A percentile compares a stretch with the other conserved stretches of the same genome.
phyloP scores from a whole-genome alignment of 2,888 invertebrate species.

The Sussaba pulchella region DNA sequence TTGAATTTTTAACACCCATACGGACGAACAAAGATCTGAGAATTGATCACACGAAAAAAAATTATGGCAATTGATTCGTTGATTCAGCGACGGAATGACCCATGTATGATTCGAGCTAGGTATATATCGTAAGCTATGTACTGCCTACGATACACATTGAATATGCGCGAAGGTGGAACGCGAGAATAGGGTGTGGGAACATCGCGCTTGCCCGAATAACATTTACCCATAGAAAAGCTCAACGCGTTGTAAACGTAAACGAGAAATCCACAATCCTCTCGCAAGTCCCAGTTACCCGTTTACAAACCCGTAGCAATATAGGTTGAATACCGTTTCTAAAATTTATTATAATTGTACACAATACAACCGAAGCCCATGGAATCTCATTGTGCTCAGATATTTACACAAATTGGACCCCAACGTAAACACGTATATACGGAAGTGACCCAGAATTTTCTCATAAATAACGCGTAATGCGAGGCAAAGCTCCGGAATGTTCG shows the following conservation, averaged over 20 bases:
- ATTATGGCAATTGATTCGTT: too few relatives aligned
- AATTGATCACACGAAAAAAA: too few relatives aligned
- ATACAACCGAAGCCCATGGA: not conserved
- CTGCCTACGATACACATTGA: not conserved
- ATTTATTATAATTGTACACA: constrained; percentile 32
- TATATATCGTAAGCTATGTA: not conserved
- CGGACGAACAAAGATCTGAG: too few relatives aligned
- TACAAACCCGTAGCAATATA: not conserved
- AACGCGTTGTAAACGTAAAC: constrained; percentile 41
- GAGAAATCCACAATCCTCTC: constrained; percentile 40
- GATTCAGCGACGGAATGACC: not conserved
- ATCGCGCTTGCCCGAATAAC: constrained; percentile 42
- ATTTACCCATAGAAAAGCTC: constrained; percentile 43
- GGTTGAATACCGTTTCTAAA: not conserved
- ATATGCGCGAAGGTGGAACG: not conserved
- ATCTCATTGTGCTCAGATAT: constrained; percentile 28
- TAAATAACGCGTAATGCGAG: constrained; percentile 12
- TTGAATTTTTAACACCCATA: too few relatives aligned
- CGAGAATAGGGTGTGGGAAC: not conserved
- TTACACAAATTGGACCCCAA: constrained; percentile 35
- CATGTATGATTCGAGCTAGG: not conserved
- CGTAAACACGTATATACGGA: constrained; percentile 14
- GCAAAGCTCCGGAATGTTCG: not conserved
- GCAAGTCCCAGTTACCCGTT: constrained; percentile 1
- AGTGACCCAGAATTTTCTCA: not conserved